phyloP scores from a whole-genome alignment of 2,888 invertebrate species.

The Coelinius sp. region DNA sequence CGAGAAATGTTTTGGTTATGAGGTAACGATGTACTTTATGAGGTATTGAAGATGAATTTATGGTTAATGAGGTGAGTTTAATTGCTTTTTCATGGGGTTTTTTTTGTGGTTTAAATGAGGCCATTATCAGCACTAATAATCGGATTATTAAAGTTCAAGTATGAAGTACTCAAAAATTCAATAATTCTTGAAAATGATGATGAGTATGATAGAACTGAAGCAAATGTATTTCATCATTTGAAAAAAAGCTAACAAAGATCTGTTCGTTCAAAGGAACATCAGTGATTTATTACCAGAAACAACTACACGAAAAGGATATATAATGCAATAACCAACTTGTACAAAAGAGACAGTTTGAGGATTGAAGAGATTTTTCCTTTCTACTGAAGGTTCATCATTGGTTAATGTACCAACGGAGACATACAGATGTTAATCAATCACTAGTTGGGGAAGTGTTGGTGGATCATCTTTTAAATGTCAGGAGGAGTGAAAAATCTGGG shows the following conservation, averaged over 20 bases:
- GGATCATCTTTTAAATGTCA: conserved; percentile 17
- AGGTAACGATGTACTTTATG: neutral
- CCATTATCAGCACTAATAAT: neutral
- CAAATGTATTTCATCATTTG: neutral
- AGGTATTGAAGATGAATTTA: neutral
- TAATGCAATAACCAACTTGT: neutral
- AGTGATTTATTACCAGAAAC: neutral
- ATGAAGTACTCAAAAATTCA: too few species aligned
- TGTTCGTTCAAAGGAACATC: neutral
- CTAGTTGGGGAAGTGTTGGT: neutral
- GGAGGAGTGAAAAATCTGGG: conserved; percentile 7
- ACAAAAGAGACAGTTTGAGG: neutral
- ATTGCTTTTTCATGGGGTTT: neutral
- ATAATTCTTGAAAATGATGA: too few species aligned
- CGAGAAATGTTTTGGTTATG: neutral
- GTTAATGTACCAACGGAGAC: conserved; percentile 5
- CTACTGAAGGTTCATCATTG: neutral
- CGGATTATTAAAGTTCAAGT: too few species aligned
- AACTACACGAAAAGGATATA: neutral
- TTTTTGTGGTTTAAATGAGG: neutral
- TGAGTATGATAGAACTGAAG: too few species aligned
- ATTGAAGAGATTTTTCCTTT: neutral
- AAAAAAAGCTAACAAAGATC: neutral
- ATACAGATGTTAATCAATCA: conserved; percentile 20
- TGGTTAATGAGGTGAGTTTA: neutral